Evolutionary conservation across 2,113 vertebrate species (phyloP).

Genomic region (Ondatra zibethicus): DNA sequence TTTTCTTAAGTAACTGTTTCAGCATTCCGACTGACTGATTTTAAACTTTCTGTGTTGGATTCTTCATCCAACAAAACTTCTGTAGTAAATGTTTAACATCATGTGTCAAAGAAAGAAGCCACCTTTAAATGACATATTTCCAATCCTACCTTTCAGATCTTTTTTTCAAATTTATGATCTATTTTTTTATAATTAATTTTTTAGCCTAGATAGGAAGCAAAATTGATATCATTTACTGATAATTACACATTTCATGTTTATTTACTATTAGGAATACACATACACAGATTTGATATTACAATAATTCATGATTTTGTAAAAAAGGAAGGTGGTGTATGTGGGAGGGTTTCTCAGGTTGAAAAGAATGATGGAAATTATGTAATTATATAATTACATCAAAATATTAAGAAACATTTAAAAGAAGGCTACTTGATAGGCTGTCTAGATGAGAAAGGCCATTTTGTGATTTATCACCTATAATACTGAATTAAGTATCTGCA

Average conservation of each 20-base stretch:
- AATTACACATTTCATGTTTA: neutral
- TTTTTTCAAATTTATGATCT: neutral
- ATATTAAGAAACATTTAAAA: neutral
- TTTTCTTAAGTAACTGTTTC: too few relatives aligned
- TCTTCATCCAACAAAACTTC: neutral
- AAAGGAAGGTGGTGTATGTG: neutral
- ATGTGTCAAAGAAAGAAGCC: neutral
- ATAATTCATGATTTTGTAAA: neutral
- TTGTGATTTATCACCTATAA: neutral
- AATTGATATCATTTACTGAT: neutral
- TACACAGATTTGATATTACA: neutral
- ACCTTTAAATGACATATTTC: neutral
- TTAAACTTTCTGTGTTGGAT: neutral
- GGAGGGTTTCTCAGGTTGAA: too few relatives aligned
- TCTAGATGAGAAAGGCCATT: neutral
- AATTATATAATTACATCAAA: neutral
- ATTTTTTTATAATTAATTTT: neutral
- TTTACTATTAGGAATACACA: neutral
- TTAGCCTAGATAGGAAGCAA: neutral
- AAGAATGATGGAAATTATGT: too few relatives aligned
- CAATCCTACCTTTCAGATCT: neutral
- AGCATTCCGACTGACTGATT: neutral
- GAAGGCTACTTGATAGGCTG: too few relatives aligned
- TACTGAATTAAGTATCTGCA: neutral
- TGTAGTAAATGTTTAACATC: neutral